Base-by-base conservation (phyloP, 2,797 vertebrate genomes). In the Buphagus erythrorhynchus region DNA sequence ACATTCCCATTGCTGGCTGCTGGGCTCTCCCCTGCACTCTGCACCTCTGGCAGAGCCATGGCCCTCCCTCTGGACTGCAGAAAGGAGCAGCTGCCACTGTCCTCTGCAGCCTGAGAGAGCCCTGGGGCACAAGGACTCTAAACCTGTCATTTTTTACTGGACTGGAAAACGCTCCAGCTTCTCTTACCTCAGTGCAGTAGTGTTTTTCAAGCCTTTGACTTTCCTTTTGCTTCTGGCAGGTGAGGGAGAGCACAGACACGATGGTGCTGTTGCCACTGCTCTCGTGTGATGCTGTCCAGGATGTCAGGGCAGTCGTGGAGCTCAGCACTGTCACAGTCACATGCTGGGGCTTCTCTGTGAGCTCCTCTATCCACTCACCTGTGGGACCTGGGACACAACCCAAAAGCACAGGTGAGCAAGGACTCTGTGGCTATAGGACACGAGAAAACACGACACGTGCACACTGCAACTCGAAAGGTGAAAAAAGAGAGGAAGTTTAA, bases 191-290 rank as follows among this genome's bases (percentile, higher is more conserved):
- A 6, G 96, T 98, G 97, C 99, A 99, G 97, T 98, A 99, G 26
- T 98, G 98, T 76, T 95, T 99, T 95, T 99, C 99, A 94, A 99
- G 99, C 92, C 99, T 98, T 97, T 99, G 99, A 78, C 98, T 99
- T 57, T 98, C 98, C 73, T 99, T 99, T 35, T 99, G 99, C 24
- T 98, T 98, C 81, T 98, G 98, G 93, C 99, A 99, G 59, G 99
- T 99, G 36, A 99, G 98, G 2, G 99, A 99, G 13, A 99, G 94
- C 77, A 99, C 98, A 0, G 99, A 99, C 96, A 99, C 98, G 13
- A 99, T 97, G 66, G 98, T 99, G 90, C 98, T 97, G 17, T 98
- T 98, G 13, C 98, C 97, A 75, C 98, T 93, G 20, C 76, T 98
- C 93, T 99, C 98, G 2, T 97, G 84, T 0, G 98, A 97, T 1